phyloP scores from a whole-genome alignment of 35 echinoderm and acorn worm genomes.

The Acanthaster planci region DNA sequence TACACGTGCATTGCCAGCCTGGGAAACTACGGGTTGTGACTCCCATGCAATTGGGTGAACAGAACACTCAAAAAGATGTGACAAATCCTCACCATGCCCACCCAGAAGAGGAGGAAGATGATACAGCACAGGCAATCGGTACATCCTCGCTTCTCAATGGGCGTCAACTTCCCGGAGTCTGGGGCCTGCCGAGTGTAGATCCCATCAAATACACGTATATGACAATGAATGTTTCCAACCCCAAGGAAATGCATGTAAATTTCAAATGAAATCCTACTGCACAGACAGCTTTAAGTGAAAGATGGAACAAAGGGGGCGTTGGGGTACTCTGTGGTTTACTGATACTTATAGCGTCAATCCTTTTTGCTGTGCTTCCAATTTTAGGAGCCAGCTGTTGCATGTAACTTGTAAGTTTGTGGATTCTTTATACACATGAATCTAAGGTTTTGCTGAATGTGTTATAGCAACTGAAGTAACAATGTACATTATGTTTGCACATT shows the following conservation, averaged over 20 bases:
- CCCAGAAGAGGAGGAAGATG: conserved; percentile 79
- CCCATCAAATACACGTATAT: no score
- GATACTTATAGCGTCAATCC: no score
- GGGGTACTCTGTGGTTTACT: no score
- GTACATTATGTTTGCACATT: no score
- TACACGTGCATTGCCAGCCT: background rate
- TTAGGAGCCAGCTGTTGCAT: no score
- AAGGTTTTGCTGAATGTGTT: no score
- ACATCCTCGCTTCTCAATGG: conserved; percentile 71
- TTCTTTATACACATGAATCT: no score
- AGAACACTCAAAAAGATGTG: no score
- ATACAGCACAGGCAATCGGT: conserved; percentile 81
- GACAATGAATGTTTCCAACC: background rate
- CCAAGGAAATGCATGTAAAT: background rate
- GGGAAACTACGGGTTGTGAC: background rate
- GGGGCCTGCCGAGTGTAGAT: conserved; percentile 3
- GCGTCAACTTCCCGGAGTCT: conserved; percentile 52
- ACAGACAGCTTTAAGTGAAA: background rate
- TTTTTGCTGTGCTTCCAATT: no score
- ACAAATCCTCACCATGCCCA: conserved; percentile 75
- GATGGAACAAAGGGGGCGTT: background rate
- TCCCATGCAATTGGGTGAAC: background rate
- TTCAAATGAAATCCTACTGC: background rate
- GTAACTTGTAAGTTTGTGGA: no score
- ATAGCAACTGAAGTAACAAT: no score